These are phyloP conservation scores for Chymomyza costata DNA, from an alignment of 1,140 invertebrate genomes.

Conservation along the genomic window DNA sequence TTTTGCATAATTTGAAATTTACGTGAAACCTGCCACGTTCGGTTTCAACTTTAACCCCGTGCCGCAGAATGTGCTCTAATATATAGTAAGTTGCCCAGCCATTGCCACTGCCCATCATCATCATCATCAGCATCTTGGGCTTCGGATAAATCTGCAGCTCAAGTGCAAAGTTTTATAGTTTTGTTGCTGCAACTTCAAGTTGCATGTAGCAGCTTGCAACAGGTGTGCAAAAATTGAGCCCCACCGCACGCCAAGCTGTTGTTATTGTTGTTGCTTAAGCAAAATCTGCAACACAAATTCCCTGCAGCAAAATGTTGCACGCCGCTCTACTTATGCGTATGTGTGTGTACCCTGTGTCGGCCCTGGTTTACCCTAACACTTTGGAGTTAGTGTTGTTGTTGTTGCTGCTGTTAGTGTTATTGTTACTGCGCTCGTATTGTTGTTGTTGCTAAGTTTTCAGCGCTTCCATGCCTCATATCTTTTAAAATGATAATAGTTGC, in stretches of 20 bases:
- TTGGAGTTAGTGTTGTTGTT: constrained; percentile 3
- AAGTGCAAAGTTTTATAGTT: neutral
- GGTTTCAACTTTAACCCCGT: constrained; percentile 46
- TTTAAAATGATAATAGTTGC: constrained; percentile 64
- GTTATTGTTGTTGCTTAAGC: constrained; percentile 39
- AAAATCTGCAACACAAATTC: constrained; percentile 60
- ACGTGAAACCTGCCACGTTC: constrained; percentile 5
- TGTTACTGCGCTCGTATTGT: neutral
- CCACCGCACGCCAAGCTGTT: constrained; percentile 14
- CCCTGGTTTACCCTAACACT: constrained; percentile 23
- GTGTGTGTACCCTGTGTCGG: constrained; percentile 1
- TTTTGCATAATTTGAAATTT: constrained; percentile 13
- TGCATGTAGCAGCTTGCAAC: constrained; percentile 68
- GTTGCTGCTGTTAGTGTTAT: neutral
- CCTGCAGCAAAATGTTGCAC: constrained; percentile 48
- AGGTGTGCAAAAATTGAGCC: constrained; percentile 52
- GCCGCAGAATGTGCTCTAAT: too few species aligned
- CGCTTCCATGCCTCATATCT: constrained; percentile 61
- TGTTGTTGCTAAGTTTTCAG: constrained; percentile 43
- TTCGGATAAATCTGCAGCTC: neutral
- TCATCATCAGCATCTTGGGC: constrained; percentile 10
- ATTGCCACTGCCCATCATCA: constrained; percentile 55
- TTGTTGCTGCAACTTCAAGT: constrained; percentile 37
- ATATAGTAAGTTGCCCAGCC: too few species aligned
- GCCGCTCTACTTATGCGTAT: constrained; percentile 7